These are phyloP conservation scores for Agelastica alni DNA, from an alignment of 2,888 invertebrate genomes.

Conservation along the genomic window DNA sequence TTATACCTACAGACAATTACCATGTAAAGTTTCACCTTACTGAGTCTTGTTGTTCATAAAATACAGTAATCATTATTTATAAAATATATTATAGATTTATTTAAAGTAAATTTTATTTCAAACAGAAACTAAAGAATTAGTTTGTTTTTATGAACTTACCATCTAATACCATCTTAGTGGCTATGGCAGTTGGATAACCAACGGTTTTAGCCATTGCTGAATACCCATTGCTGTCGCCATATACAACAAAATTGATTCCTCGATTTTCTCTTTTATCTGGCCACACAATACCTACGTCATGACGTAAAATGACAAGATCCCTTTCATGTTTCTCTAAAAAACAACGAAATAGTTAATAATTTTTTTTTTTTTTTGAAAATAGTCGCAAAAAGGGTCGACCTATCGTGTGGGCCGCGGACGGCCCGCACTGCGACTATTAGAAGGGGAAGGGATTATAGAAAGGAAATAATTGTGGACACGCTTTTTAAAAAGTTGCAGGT, in stretches of 20 bases:
- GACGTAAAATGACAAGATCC: constrained; percentile 91
- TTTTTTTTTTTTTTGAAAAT: too few species aligned
- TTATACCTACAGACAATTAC: too few species aligned
- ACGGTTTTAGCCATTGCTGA: constrained; percentile 97
- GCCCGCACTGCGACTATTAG: too few species aligned
- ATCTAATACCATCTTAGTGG: constrained; percentile 96
- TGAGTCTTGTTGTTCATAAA: too few species aligned
- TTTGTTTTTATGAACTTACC: constrained; percentile 62
- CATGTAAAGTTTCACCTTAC: too few species aligned
- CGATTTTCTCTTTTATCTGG: constrained; percentile 82
- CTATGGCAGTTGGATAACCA: constrained; percentile 93
- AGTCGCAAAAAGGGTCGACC: too few species aligned
- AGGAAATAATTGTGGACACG: too few species aligned
- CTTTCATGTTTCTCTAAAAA: constrained; percentile 75
- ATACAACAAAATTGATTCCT: constrained; percentile 85
- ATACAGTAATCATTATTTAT: too few species aligned
- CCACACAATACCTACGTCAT: constrained; percentile 92
- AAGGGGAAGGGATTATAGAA: too few species aligned
- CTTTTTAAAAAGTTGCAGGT: too few species aligned
- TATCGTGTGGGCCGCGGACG: too few species aligned
- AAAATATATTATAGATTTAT: not conserved
- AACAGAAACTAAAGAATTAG: not conserved
- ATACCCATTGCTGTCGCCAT: constrained; percentile 79
- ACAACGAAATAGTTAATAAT: too few species aligned
- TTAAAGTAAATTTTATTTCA: not conserved